Base-by-base conservation (phyloP, 2,113 vertebrate genomes). In the Lagopus leucura region DNA sequence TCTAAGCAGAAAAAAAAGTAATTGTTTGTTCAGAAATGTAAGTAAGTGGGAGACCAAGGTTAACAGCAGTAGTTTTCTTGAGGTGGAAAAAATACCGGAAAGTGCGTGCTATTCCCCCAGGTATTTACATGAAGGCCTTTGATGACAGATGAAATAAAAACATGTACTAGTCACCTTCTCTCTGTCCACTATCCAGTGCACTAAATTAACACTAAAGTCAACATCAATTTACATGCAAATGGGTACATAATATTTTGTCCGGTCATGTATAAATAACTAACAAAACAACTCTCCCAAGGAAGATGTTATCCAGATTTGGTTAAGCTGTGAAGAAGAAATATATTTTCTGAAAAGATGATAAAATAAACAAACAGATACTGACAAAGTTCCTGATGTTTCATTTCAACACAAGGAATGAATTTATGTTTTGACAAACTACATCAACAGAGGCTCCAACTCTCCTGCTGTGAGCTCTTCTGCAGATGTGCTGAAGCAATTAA, bases 401-500 rank as follows among this genome's bases (percentile, higher is more conserved):
- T 81, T 88, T 88, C 48, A 71, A 21, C 25, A 55, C 57, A 52
- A 63, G 55, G 65, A 83, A 90, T 45, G 11, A 92, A 67, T 7
- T 52, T 79, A 3, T 85, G 74, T 57, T 91, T 86, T 80, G 47
- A 52, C 84, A 88, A 86, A 80, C 18, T 80, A 88, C 64, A 43
- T 71, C 60, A 83, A 47, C 8, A 4, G 47, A 71, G 42, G 28
- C 38, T 89, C 20, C 75, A 92, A 64, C 8, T 69, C 67, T 47
- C 52, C 67, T 67, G 72, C 69, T 91, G 60, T 38, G 71, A 43
- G 42, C 38, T 89, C 2, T 4, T 63, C 30, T 15, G 60, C 92
- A 93, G 92, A 89, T 92, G 91, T 89, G 67, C 43, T 77, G 75
- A 71, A 92, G 84, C 61, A 92, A 92, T 91, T 86, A 93, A 50